A percentile compares a stretch with the other conserved stretches of the same genome.
These are phyloP conservation scores for Periophthalmus modestus DNA, from an alignment of 2,113 vertebrate species.

Conservation along the genomic window DNA sequence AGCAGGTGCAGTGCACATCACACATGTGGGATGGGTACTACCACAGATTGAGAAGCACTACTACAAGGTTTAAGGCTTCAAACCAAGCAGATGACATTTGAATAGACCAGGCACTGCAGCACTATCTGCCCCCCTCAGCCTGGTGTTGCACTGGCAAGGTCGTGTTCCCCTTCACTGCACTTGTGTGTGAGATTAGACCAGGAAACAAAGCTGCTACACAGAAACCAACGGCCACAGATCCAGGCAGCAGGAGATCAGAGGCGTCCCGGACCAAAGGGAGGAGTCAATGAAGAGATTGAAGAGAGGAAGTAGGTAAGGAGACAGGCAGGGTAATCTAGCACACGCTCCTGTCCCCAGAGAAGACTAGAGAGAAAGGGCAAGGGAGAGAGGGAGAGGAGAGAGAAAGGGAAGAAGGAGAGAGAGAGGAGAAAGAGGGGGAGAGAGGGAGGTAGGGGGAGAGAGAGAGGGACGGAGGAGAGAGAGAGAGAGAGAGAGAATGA, in stretches of 20 bases:
- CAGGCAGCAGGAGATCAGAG: constrained; percentile 33
- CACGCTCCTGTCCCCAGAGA: constrained; percentile 30
- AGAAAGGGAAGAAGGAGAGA: not conserved
- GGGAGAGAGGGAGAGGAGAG: not conserved
- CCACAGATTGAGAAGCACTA: not conserved
- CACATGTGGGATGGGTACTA: no score
- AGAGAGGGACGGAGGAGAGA: no score
- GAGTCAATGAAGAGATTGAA: constrained; percentile 8
- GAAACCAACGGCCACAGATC: constrained; percentile 36
- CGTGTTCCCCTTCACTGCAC: constrained; percentile 38
- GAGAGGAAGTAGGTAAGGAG: constrained; percentile 30
- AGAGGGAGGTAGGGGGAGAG: no score
- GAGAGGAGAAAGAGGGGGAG: no score
- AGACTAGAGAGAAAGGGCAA: constrained; percentile 20
- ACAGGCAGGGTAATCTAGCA: constrained; percentile 48
- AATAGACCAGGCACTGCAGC: constrained; percentile 17
- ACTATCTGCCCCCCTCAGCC: constrained; percentile 48
- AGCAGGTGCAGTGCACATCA: no score
- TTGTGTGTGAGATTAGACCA: constrained; percentile 45
- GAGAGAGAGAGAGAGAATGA: no score
- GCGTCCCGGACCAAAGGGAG: constrained; percentile 12
- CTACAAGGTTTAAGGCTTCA: not conserved
- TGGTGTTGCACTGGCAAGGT: constrained; percentile 43
- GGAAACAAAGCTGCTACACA: constrained; percentile 42
- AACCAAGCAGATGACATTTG: constrained; percentile 19